Percentiles rank a stretch among this genome's conserved stretches.
These are phyloP conservation scores for Lamproptera curius DNA, from an alignment of 2,888 invertebrate species.

Conservation along the genomic window DNA sequence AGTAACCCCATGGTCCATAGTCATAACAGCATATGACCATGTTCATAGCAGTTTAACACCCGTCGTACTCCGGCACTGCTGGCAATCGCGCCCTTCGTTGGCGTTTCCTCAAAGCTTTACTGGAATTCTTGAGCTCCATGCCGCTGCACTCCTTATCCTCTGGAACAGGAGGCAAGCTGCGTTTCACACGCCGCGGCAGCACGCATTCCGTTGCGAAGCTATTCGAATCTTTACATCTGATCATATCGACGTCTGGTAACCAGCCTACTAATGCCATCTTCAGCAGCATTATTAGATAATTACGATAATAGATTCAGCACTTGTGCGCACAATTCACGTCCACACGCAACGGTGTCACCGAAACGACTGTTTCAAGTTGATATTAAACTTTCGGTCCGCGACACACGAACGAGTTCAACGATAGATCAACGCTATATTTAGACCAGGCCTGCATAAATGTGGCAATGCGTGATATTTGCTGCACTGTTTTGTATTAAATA, in stretches of 20 bases:
- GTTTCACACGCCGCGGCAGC: conserved; percentile 53
- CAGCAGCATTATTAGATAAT: conserved; percentile 46
- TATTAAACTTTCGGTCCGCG: too few species aligned
- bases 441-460: conserved; percentile 30
- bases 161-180: conserved; percentile 56
- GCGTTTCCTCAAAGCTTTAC: conserved; percentile 46
- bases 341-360: conserved; percentile 39
- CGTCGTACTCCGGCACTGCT: conserved; percentile 59
- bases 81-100: conserved; percentile 55
- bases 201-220: conserved; percentile 59
- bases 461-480: too few species aligned
- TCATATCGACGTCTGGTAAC: conserved; percentile 60
- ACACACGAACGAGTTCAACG: conserved; percentile 20
- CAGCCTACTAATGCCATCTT: conserved; percentile 47
- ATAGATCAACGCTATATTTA: conserved; percentile 44
- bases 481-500: too few species aligned
- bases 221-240: conserved; percentile 55
- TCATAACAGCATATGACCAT: background rate
- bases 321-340: conserved; percentile 34
- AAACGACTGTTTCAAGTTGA: conserved; percentile 32
- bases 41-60: conserved; percentile 37
- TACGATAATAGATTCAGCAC: background rate
- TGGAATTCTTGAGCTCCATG: conserved; percentile 50
- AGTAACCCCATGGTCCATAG: background rate
- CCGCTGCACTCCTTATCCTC: conserved; percentile 66